Percentiles rank a stretch among this genome's conserved stretches.
These are phyloP conservation scores for Campoletis sonorensis DNA, from an alignment of 1,140 invertebrate species.

Conservation along the genomic window DNA sequence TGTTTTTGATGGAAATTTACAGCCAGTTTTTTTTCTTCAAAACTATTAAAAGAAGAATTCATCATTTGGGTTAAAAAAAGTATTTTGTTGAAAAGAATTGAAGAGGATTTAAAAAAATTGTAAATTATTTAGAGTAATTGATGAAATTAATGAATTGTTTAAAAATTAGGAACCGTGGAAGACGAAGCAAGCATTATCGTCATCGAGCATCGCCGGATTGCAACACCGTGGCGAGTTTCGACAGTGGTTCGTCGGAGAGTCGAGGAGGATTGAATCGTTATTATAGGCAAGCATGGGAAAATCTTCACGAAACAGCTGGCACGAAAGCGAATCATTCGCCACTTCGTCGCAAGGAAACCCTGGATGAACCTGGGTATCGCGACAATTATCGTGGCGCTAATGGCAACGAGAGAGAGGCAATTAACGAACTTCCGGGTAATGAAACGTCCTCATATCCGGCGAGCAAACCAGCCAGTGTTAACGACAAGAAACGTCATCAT, in stretches of 20 bases:
- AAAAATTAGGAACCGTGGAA: conserved; percentile 79
- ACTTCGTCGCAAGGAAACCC: conserved; percentile 82
- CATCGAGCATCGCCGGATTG: conserved; percentile 92
- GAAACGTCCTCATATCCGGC: conserved; percentile 80
- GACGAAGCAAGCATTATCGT: conserved; percentile 88
- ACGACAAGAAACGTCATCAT: conserved; percentile 85
- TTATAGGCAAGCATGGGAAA: conserved; percentile 94
- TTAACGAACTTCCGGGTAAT: conserved; percentile 87
- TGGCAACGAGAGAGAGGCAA: conserved; percentile 83
- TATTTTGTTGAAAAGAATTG: too few species aligned
- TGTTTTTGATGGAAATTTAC: too few species aligned
- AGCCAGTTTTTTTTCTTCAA: too few species aligned
- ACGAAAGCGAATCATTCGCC: conserved; percentile 79
- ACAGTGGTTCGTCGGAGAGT: conserved; percentile 90
- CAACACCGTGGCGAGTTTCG: conserved; percentile 91
- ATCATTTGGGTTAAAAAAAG: too few species aligned
- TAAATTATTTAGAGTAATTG: too few species aligned
- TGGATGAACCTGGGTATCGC: conserved; percentile 81
- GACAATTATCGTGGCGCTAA: conserved; percentile 76
- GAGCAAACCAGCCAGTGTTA: conserved; percentile 73
- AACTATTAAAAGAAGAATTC: too few species aligned
- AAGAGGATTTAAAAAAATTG: too few species aligned
- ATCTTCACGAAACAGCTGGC: conserved; percentile 88
- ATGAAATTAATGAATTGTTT: too few species aligned
- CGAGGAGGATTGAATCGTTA: conserved; percentile 88